Base-by-base conservation (phyloP, 2,888 invertebrate genomes). In the Hirtodrosophila duncani region DNA sequence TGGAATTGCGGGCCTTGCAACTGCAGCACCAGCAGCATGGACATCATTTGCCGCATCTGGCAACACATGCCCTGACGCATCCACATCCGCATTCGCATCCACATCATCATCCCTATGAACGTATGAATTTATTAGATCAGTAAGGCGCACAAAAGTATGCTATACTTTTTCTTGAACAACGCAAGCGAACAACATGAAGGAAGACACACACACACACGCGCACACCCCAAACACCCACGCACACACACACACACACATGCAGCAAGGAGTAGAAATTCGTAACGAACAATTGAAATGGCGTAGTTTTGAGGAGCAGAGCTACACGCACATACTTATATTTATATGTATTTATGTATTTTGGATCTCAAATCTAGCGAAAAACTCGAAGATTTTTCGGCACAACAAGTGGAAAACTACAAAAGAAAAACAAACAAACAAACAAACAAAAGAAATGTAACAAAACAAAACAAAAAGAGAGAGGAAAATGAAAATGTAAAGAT, bases 101-200 rank as follows among this genome's bases (percentile, higher is more conserved):
- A 68, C 83, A 75, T 64, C n/a, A n/a, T 42, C 46, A 79, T 62
- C 67, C 81, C 45, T 84, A 83, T 42, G 80, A 81, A 68, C 83
- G 77, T 64, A 77, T 84, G 72, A 84, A 84, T 72, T 78, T 84
- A 70, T 39, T 83, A 71, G 83, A 84, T 34, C 84, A 83, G 68
- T 83, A 83, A 83, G 80, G 29, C 64, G 64, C 57, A 41, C 7
- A 59, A 62, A 69, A 50, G 63, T 52, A 75, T 66, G 63, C 56
- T 62, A 63, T 27, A 44, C 14, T n/a, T n/a, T n/a, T n/a, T n/a
- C n/a, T n/a, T n/a, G n/a, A n/a, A n/a, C n/a, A n/a, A 20, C 20
- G 7, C 4, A 20, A 20, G 7, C 13, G 4, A 20, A 29, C 11
- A 29, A 20, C 7, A 29, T 20, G 7, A 20, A 20, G 4, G 5